Base-by-base conservation (phyloP, 2,113 vertebrate species). In the Lepus europaeus region DNA sequence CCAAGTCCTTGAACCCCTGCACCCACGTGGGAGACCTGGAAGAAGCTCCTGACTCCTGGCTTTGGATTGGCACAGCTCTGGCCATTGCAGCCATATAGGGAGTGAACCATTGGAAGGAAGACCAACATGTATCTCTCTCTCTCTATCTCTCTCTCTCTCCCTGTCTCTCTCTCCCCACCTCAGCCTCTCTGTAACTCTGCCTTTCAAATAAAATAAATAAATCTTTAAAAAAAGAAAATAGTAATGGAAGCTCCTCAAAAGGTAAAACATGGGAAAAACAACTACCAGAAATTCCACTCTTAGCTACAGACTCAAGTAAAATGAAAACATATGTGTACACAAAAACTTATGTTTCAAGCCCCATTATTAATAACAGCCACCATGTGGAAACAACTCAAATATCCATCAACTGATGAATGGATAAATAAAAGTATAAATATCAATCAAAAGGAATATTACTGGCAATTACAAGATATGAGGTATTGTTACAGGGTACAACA, bases 281-380 rank as follows among this genome's bases (percentile, higher is more conserved):
- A 92, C 16, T 59, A 59, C 22, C 70, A 79, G 56, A 95, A 89
- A 97, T 59, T 51, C 25, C 56, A 70, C n/a, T 91, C 20, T n/a
- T n/a, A 33, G 8, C 25, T 68, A 85, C 49, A 89, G 20, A 89
- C 9, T 27, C 31, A 72, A 73, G 31, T 86, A 2, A 90, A 83
- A 91, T 89, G 12, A 91, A 96, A 93, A 86, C 17, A 74, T 51
- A 39, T 61, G 2, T 25, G 45, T 68, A 59, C 7, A 63, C 9
- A 92, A 83, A 90, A 77, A 63, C 3, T 33, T 87, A 74, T 68
- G 7, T 74, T 69, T 17, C 20, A 77, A 49, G 79, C 33, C 93
- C 6, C 49, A 80, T 84, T 87, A 70, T 69, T 93, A 22, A 23
- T 68, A 69, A 89, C 3, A 86, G 11, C 19, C 68, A 77, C 17